Base-by-base conservation (phyloP, 2,113 vertebrate genomes). In the Bucco capensis region DNA sequence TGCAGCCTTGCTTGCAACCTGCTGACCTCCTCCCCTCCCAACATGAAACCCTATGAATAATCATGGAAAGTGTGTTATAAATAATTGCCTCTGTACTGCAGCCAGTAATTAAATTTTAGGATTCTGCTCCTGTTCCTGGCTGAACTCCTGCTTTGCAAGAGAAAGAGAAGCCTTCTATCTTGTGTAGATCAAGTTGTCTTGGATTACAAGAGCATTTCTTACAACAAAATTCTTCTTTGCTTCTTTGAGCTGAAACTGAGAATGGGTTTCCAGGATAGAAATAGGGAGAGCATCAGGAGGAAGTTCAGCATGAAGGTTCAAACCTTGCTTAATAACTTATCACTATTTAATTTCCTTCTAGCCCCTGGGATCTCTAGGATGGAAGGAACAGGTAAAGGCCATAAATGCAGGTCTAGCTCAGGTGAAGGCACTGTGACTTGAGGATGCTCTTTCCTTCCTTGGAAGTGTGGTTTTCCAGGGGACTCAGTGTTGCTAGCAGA, bases 21-120 rank as follows among this genome's bases (percentile, higher is more conserved):
- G 37, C 14, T 85, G 86, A 94, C 94, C 90, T 94, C 10, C 23
- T 19, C 4, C 51, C 6, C 8, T 5, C 35, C 64, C 47, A 53
- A 1, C 38, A 73, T 25, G 71, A 77, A 94, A 90, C 67, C 67
- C 62, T 87, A 72, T 91, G 94, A 97, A 96, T 95, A 96, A 92
- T 90, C 86, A 93, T 49, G 74, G 82, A 31, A 83, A 77, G 49
- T 8, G 9, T 86, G 62, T 82, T 84, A 92, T 93, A 96, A 97
- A 96, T 96, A 96, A 96, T 93, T 88, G 74, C 22, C 2, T 50
- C 19, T 47, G 81, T 78, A 78, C 50, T 28, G 65, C 70, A 88
- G 84, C 74, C 87, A 81, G 57, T 96, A 96, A 97, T 96, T 96
- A 94, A 78, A 76, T 76, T 67, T 70, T 53, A 64, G 78, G 75